A percentile compares a stretch with the other conserved stretches of the same genome.
Conservation (phyloP, 2,797 vertebrate genomes). For the Pachyuromys duprasi region DNA sequence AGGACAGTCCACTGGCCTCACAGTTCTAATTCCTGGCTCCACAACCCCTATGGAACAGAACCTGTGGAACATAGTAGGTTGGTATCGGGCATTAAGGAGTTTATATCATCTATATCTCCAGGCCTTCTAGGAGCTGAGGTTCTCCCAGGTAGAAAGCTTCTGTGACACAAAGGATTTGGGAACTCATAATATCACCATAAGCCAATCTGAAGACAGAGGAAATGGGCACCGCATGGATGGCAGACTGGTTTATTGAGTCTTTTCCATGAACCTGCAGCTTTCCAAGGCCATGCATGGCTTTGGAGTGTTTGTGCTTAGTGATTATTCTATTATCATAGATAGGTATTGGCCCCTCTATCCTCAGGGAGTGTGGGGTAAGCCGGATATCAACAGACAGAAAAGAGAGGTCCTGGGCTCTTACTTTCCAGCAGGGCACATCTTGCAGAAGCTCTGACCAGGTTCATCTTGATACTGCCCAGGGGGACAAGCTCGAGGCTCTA, state of each 20-base stretch:
- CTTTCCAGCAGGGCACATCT: constrained; percentile 86
- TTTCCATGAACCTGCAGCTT: background rate
- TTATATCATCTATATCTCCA: background rate
- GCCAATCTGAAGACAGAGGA: background rate
- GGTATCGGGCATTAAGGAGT: background rate
- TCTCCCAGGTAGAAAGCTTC: background rate
- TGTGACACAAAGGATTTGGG: background rate
- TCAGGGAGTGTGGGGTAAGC: background rate
- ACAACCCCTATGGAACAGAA: constrained; percentile 81
- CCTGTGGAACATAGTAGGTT: constrained; percentile 67
- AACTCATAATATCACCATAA: background rate
- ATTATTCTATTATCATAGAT: background rate
- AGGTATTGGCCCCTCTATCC: background rate
- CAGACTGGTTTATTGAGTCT: background rate
- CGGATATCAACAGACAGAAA: background rate
- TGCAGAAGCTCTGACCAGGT: constrained; percentile 87
- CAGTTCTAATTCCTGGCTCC: background rate
- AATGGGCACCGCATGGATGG: background rate
- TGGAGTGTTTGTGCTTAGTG: background rate
- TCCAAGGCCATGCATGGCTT: too few species aligned
- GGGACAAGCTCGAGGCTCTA: constrained; percentile 87
- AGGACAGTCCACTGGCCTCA: constrained; percentile 87
- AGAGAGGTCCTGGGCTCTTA: constrained; percentile 50
- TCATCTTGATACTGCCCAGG: constrained; percentile 92
- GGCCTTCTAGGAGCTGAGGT: background rate